Evolutionary conservation across 2,113 vertebrate species (phyloP).

Genomic region (Willisornis vidua): DNA sequence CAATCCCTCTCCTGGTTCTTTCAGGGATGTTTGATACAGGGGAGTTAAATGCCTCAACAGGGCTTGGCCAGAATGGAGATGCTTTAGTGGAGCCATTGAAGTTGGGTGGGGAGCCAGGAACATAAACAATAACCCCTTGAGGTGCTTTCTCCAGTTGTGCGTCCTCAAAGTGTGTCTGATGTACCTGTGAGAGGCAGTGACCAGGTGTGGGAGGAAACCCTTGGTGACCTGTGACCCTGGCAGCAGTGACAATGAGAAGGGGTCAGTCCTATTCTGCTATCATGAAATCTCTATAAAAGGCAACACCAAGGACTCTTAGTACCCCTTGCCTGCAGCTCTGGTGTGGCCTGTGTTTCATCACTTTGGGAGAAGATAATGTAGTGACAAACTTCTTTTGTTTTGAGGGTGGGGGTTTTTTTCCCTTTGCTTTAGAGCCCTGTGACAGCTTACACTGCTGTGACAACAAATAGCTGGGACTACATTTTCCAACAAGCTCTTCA

Average conservation of each 20-base stretch:
- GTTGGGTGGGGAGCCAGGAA: neutral
- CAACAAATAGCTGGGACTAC: neutral
- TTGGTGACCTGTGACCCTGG: neutral
- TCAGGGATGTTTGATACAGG: neutral
- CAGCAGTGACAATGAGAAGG: neutral
- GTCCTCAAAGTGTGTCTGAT: neutral
- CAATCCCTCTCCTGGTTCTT: neutral
- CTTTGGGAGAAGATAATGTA: neutral
- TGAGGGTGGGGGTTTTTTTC: neutral
- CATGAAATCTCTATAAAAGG: neutral
- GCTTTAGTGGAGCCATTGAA: neutral
- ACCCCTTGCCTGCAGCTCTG: neutral
- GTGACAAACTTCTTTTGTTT: neutral
- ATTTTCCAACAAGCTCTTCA: neutral
- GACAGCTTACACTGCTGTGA: neutral
- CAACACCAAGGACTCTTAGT: neutral
- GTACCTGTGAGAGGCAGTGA: neutral
- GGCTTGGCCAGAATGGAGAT: neutral
- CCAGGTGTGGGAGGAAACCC: neutral
- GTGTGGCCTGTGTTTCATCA: neutral
- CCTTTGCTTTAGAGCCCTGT: neutral
- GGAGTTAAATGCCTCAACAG: neutral
- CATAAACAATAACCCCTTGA: rapidly evolving
- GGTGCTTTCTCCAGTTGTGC: neutral
- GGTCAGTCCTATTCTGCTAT: neutral